Conservation (phyloP, 2,888 invertebrate genomes). For the Drosophila pegasa region DNA sequence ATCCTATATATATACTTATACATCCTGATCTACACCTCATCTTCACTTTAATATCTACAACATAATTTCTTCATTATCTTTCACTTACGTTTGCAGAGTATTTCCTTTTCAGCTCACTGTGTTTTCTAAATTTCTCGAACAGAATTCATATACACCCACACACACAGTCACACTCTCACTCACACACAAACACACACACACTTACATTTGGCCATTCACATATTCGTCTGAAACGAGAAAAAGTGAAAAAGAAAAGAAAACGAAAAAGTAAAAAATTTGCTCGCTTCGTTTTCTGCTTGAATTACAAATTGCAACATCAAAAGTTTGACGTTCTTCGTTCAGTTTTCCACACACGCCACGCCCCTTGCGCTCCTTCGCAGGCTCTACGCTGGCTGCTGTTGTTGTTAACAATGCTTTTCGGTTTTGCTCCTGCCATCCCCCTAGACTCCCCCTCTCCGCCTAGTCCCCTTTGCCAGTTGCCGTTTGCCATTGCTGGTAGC, state of each 20-base stretch:
- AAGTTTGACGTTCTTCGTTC: conserved; percentile 81
- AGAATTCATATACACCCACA: conserved; percentile 54
- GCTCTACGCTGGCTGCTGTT: conserved; percentile 42
- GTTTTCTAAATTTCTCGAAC: conserved; percentile 34
- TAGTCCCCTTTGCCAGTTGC: conserved; percentile 41
- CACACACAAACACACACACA: conserved; percentile 26
- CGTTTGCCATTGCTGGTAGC: conserved; percentile 42
- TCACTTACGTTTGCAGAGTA: conserved; percentile 3
- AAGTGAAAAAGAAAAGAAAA: conserved; percentile 39
- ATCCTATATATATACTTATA: too few relatives aligned
- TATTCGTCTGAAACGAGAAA: conserved; percentile 47
- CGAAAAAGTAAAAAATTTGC: conserved; percentile 61
- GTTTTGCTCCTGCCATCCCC: conserved; percentile 59
- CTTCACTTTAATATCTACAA: background rate
- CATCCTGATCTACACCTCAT: too few relatives aligned
- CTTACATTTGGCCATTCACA: conserved; percentile 47
- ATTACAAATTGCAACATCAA: conserved; percentile 83
- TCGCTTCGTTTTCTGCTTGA: conserved; percentile 83
- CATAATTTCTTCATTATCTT: background rate
- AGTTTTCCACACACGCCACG: conserved; percentile 29
- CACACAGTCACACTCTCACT: conserved; percentile 26
- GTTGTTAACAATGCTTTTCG: conserved; percentile 78
- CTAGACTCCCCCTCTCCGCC: too few relatives aligned
- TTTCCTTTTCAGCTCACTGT: conserved; percentile 10
- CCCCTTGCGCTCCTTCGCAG: conserved; percentile 4